phyloP scores from a whole-genome alignment of 2,113 vertebrate species.

The Okapia johnstoni region DNA sequence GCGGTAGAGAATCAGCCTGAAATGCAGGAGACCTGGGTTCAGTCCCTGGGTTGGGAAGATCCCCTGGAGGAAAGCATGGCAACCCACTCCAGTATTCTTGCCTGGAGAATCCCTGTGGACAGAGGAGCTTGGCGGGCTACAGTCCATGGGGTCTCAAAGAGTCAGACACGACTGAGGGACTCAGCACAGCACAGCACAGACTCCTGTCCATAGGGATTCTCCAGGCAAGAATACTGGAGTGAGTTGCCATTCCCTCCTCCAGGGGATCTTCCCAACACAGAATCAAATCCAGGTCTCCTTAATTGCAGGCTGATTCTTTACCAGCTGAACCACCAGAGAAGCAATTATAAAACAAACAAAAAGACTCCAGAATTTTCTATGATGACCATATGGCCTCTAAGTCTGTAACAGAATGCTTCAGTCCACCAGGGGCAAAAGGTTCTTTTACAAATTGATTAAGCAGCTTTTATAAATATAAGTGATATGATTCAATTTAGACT shows the following conservation, averaged over 20 bases:
- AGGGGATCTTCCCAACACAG: neutral
- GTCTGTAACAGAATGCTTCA: neutral
- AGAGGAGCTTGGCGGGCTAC: neutral
- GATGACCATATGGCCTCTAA: neutral
- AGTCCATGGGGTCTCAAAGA: neutral
- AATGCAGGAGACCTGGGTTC: neutral
- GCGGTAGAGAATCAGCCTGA: fast-evolving
- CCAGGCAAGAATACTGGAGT: neutral
- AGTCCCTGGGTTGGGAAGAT: neutral
- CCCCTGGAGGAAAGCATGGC: neutral
- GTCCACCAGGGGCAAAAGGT: neutral
- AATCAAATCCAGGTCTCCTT: neutral
- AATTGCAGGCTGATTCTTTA: neutral
- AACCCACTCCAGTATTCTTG: neutral
- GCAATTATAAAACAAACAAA: neutral
- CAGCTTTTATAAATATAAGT: neutral
- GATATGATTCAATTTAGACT: neutral
- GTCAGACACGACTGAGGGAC: neutral
- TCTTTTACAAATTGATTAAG: slow-evolving; percentile 1
- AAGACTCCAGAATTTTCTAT: neutral
- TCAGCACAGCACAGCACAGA: neutral
- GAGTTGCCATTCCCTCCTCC: neutral
- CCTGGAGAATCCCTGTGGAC: neutral
- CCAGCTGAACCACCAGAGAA: neutral
- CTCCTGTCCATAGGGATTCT: neutral